Percentiles rank a stretch among this genome's conserved stretches.
These are phyloP conservation scores for Capitella teleta DNA, from an alignment of 1,140 invertebrate genomes.

Conservation along the genomic window DNA sequence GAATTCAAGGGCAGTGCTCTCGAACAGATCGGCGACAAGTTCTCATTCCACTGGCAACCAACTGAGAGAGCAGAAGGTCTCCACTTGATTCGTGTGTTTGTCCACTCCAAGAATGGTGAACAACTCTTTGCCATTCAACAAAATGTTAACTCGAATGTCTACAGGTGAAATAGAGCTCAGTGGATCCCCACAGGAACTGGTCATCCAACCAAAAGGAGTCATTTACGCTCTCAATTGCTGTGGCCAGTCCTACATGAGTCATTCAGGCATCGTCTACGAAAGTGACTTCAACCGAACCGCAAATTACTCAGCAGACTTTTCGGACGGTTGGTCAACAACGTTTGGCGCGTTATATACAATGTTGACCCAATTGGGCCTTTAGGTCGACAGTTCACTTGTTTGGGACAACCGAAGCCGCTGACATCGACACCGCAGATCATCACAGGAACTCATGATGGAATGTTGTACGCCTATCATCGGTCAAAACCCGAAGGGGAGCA, in stretches of 20 bases:
- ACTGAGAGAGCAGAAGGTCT: background rate
- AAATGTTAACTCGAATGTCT: background rate
- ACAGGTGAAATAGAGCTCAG: slow-evolving; percentile 12
- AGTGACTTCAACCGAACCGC: slow-evolving; percentile 21
- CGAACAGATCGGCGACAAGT: background rate
- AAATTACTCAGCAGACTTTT: slow-evolving; percentile 17
- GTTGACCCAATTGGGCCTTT: too few species aligned
- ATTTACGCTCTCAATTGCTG: slow-evolving; percentile 19
- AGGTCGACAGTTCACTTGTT: too few species aligned
- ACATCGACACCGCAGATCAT: slow-evolving; percentile 12
- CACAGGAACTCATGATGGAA: slow-evolving; percentile 18
- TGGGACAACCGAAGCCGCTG: slow-evolving; percentile 10
- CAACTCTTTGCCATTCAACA: background rate
- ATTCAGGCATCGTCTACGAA: slow-evolving; percentile 18
- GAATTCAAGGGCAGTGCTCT: background rate
- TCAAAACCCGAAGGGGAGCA: slow-evolving; percentile 14
- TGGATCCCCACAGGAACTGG: slow-evolving; percentile 18
- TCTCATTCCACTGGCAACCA: background rate
- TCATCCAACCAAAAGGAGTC: slow-evolving; percentile 18
- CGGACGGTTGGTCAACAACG: too few species aligned
- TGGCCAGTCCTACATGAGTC: slow-evolving; percentile 16
- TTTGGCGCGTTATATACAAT: too few species aligned
- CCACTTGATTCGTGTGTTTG: background rate
- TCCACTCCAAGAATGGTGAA: background rate
- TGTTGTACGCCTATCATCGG: slow-evolving; percentile 15